Evolutionary conservation across 2,113 vertebrate species (phyloP).

Genomic region (Hypomesus transpacificus): DNA sequence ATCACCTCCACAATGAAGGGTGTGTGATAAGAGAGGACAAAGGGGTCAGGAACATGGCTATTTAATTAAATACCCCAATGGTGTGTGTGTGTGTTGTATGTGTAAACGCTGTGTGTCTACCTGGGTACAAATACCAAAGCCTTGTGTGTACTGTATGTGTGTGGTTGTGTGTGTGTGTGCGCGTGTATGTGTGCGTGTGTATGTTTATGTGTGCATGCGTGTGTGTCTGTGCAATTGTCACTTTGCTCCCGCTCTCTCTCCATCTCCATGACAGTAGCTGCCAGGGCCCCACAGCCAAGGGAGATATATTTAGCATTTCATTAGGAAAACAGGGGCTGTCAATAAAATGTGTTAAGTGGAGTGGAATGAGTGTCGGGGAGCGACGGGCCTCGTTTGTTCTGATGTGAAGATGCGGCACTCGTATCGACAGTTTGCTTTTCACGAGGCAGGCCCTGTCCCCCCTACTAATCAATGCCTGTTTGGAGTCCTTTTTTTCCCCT

Average conservation of each 20-base stretch:
- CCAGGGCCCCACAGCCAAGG: constrained; percentile 55
- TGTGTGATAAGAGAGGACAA: constrained; percentile 59
- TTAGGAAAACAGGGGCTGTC: constrained; percentile 74
- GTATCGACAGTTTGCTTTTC: constrained; percentile 73
- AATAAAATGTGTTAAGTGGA: constrained; percentile 76
- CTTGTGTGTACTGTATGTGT: background rate
- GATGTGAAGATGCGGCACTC: constrained; percentile 67
- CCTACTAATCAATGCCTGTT: constrained; percentile 67
- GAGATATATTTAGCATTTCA: constrained; percentile 76
- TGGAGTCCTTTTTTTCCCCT: constrained; percentile 63
- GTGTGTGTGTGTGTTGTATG: constrained; percentile 6
- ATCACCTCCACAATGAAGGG: constrained; percentile 48
- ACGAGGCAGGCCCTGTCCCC: constrained; percentile 57
- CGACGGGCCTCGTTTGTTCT: constrained; percentile 72
- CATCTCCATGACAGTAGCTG: constrained; percentile 69
- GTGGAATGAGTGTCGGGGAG: constrained; percentile 71
- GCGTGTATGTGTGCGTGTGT: constrained; percentile 1
- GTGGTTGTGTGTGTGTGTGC: constrained; percentile 11
- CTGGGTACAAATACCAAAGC: no score
- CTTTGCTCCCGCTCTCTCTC: constrained; percentile 62
- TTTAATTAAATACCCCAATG: constrained; percentile 49
- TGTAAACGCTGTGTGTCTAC: constrained; percentile 14
- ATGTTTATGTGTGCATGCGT: constrained; percentile 17
- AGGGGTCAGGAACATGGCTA: constrained; percentile 47
- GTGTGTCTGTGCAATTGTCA: constrained; percentile 41